Base-by-base conservation (phyloP, 1,140 invertebrate species). In the Pectinophora gossypiella region DNA sequence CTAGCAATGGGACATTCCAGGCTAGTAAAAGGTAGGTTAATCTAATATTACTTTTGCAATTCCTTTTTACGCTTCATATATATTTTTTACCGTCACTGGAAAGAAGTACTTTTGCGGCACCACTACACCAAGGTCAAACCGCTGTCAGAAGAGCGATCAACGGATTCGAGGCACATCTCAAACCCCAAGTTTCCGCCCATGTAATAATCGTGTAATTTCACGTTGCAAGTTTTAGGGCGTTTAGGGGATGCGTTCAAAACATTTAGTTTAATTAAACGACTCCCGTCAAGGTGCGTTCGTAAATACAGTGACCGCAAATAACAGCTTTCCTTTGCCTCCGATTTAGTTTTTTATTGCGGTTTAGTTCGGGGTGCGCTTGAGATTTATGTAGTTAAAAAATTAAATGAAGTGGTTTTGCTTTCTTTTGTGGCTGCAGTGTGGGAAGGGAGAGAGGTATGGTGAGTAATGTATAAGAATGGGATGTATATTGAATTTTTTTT, bases 301-400 rank as follows among this genome's bases (percentile, higher is more conserved):
- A 36, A 56, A 73, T 75, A 78, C 69, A 71, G 66, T 72, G 71
- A 75, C 76, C 67, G 72, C 77, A 69, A 76, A 80, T 85, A 77
- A 79, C 69, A 74, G 71, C 60, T 71, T 68, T 76, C 68, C 54
- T 51, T 52, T 68, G 70, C 68, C 64, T 59, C 56, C 68, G 61
- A 68, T 72, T 69, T 65, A 52, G 38, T 53, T 49, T 59, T 61
- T 76, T 69, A 64, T 72, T 59, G 40, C 52, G 42, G 44, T 32
- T 32, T 32, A 32, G 27, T 3, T 7, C 27, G 27, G 27, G 27
- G 27, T 32, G 27, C 27, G 27, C 27, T 32, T 32, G 27, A 32
- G 27, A 32, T 32, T 32, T 32, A 32, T 32, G 27, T n/a, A 32
- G 9, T 32, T 32, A 32, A 32, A n/a, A 32, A 32, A 32, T 32